Evolutionary conservation across 2,888 invertebrate genomes (phyloP), one percentile per base, ranked within the genome.

Genomic region (Lutraria lutraria): DNA sequence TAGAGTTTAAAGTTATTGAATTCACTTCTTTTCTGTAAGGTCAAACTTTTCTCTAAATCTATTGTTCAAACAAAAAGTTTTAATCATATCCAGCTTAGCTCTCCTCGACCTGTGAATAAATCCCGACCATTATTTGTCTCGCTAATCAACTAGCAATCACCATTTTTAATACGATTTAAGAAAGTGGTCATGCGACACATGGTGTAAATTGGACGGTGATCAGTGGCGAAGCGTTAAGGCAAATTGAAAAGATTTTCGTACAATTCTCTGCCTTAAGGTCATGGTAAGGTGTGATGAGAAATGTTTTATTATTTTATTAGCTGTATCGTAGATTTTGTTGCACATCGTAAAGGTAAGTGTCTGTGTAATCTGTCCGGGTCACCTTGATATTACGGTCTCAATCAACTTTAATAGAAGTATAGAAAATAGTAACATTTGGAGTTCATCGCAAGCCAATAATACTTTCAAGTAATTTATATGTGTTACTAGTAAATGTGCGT

Each of bases 81-180:
- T 63, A 84, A 84, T 54, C 72, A 31, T 72, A 29, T 52, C 82
- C 79, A 79, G 68, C 56, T 84, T 88, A 88, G 43, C n/a, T 84
- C 90, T 84, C 86, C 90, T 90, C 88, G 88, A 90, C 90, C 90
- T 83, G 63, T 54, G 80, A 56, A 86, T 88, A 88, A 90, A 88
- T 88, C 84, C 54, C 68, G 16, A 25, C 56, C 63, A 88, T 88
- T 29, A 88, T 88, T 88, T 84, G 83, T 86, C 68, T 56, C n/a
- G 29, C 79, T 83, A 56, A 79, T 86, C 60, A 85, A 56, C 53
- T 52, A 82, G 81, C 88, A 76, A 56, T 72, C 83, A 84, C 83
- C 83, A 87, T 76, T 34, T 85, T 88, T 90, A 90, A 88, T 88
- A 86, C 88, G 90, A 87, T 88, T 87, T 85, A 25, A 19, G 34